Base-by-base conservation (phyloP, 2,113 vertebrate species). In the Calidris pugnax region DNA sequence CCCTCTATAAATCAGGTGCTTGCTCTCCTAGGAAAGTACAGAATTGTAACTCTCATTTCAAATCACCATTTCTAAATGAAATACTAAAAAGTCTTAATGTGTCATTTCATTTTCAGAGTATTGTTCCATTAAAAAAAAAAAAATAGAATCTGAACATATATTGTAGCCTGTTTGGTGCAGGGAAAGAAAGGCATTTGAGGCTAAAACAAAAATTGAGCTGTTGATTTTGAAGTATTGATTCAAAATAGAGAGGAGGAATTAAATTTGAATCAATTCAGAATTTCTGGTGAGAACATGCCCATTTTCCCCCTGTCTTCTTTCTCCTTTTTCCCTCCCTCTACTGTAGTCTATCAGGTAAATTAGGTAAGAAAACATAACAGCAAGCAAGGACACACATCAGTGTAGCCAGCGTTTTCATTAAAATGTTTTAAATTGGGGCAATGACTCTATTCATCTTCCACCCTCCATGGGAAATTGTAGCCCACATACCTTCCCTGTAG, bases 371-470 rank as follows among this genome's bases (percentile, higher is more conserved):
- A 93, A 94, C 81, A 95, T 75, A 95, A 87, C 64, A 78, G 80
- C 76, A 82, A 93, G 85, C 51, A 93, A 93, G 85, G 82, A 81
- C 75, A 94, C 93, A 94, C 87, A 84, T 93, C 85, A 92, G 43
- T 64, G 94, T 89, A 56, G 69, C 69, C 51, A 81, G 87, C 41
- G 21, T 94, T 94, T 96, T 96, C 94, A 94, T 91, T 95, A 96
- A 89, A 93, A 82, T 87, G 84, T 95, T 96, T 97, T 93, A 93
- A 94, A 81, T 79, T 96, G 80, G 86, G 66, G 62, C 90, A 88
- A 88, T 75, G 73, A 67, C 67, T 81, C 74, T 81, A 93, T 93
- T 84, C 79, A 92, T 94, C 96, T 97, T 95, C 86, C 66, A 79
- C 43, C 69, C 72, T 94, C 73, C 1, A 0, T 56, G 69, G 56